phyloP scores from a whole-genome alignment of 2,113 vertebrate species.

The Xenus cinereus region DNA sequence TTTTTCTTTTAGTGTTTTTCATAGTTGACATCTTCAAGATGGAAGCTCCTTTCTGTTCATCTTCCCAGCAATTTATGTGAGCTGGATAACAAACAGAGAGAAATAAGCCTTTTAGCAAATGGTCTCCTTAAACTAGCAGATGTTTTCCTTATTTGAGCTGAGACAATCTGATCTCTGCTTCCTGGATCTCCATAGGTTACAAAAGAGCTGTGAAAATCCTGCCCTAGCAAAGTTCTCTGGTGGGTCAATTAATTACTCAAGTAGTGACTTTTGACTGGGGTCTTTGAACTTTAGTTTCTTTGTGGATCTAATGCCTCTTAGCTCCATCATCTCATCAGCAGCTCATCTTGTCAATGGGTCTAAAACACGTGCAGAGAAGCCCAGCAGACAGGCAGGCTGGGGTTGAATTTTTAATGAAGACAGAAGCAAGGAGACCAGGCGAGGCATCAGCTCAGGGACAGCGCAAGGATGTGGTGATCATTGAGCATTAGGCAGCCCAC shows the following conservation, averaged over 20 bases:
- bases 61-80: neutral
- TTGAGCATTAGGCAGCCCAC: neutral
- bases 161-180: neutral
- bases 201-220: neutral
- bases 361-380: neutral
- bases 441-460: neutral
- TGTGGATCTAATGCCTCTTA: neutral
- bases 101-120: neutral
- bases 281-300: neutral
- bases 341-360: neutral
- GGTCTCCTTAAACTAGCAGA: neutral
- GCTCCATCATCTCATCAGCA: neutral
- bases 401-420: neutral
- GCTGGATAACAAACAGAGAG: neutral
- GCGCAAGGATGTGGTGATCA: neutral
- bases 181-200: neutral
- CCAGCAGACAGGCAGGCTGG: neutral
- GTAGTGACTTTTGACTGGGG: neutral
- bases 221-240: neutral
- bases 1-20: neutral
- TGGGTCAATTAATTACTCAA: neutral
- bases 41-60: neutral
- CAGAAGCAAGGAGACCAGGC: neutral
- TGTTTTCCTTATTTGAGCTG: neutral
- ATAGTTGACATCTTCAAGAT: neutral